phyloP scores from a whole-genome alignment of 2,888 invertebrate genomes.

The Anorthoa munda region DNA sequence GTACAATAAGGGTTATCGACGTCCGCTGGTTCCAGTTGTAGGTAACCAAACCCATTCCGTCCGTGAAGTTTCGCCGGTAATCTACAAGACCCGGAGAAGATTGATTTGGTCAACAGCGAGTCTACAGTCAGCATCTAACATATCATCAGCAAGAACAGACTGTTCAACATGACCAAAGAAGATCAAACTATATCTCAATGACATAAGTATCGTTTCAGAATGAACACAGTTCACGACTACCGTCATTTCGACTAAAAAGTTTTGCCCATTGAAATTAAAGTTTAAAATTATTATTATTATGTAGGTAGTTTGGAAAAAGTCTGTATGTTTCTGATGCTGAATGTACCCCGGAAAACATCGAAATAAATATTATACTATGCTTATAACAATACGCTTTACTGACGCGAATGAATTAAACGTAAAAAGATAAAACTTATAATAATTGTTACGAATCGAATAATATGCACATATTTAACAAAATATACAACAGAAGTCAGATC shows the following conservation, averaged over 20 bases:
- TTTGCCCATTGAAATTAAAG: slow-evolving; percentile 1
- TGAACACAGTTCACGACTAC: neutral
- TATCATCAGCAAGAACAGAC: neutral
- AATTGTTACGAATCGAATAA: slow-evolving; percentile 9
- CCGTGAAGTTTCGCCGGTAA: too few relatives aligned
- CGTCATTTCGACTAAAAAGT: neutral
- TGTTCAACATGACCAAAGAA: neutral
- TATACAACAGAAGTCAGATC: neutral
- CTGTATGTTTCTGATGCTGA: neutral
- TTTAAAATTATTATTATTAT: neutral
- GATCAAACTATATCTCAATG: slow-evolving; percentile 5
- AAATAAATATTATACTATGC: neutral
- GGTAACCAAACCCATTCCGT: too few relatives aligned
- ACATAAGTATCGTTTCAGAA: neutral
- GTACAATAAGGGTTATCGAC: too few relatives aligned
- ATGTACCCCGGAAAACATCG: neutral
- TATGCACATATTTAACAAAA: neutral
- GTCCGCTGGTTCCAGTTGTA: too few relatives aligned
- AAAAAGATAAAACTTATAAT: neutral
- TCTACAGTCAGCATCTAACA: neutral
- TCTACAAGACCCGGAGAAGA: too few relatives aligned
- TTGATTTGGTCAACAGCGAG: neutral
- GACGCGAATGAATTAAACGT: neutral
- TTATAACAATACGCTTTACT: neutral
- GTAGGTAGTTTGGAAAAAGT: neutral